phyloP scores from a whole-genome alignment of 2,797 vertebrate species.

The Poeciliopsis infans region DNA sequence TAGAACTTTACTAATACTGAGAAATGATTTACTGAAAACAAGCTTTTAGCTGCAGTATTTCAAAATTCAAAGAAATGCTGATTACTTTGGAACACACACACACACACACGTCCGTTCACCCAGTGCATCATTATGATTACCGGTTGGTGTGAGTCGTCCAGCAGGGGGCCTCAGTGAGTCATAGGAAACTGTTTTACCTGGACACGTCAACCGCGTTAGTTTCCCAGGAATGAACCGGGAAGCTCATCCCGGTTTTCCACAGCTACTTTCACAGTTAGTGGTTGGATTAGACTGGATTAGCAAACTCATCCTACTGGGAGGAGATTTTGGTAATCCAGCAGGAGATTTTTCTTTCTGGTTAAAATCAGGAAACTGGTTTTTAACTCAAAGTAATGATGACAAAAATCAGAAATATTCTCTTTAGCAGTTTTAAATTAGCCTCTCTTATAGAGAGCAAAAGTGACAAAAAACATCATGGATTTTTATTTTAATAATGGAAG shows the following conservation, averaged over 20 bases:
- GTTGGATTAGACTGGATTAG: constrained; percentile 39
- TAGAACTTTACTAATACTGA: no score
- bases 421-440: neutral
- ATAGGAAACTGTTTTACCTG: constrained; percentile 78
- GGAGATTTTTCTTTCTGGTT: constrained; percentile 25
- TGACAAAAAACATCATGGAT: neutral
- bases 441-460: neutral
- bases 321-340: constrained; percentile 37
- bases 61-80: neutral
- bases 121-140: constrained; percentile 46
- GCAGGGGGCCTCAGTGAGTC: constrained; percentile 74
- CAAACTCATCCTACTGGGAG: neutral
- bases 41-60: neutral
- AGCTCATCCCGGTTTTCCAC: constrained; percentile 35
- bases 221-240: constrained; percentile 17
- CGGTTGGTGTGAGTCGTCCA: constrained; percentile 67
- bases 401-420: neutral
- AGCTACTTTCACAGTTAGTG: constrained; percentile 37
- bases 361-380: neutral
- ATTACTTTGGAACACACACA: neutral
- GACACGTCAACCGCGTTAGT: constrained; percentile 65
- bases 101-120: constrained; percentile 20
- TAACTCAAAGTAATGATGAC: neutral
- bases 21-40: no score
- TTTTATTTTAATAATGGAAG: neutral